These are phyloP conservation scores for Archivesica marissinica DNA, from an alignment of 1,140 invertebrate species.

Conservation along the genomic window DNA sequence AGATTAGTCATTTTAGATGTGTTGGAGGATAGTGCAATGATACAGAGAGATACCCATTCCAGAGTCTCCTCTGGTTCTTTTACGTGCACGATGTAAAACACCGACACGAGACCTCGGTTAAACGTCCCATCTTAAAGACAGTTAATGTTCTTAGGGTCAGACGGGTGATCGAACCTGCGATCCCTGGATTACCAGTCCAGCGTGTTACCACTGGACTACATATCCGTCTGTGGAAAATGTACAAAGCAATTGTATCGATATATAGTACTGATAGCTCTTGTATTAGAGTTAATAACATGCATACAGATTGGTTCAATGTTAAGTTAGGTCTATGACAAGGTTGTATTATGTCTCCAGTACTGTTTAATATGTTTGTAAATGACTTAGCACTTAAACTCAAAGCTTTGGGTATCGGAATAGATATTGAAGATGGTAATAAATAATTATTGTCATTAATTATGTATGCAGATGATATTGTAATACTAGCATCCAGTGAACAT, in stretches of 20 bases:
- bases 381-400: slow-evolving; percentile 44
- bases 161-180: no score
- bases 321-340: slow-evolving; percentile 23
- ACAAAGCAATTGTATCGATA: slow-evolving; percentile 13
- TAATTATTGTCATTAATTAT: slow-evolving; percentile 35
- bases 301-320: slow-evolving; percentile 36
- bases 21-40: no score
- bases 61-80: no score
- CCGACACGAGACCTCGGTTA: no score
- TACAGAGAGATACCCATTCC: no score
- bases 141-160: no score
- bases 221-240: no score
- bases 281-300: slow-evolving; percentile 25
- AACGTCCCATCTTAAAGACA: no score
- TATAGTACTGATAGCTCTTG: slow-evolving; percentile 25
- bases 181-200: no score
- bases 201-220: no score
- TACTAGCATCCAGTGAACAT: slow-evolving; percentile 49
- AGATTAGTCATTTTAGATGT: no score
- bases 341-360: slow-evolving; percentile 28
- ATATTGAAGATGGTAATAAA: slow-evolving; percentile 48
- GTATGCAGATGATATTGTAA: slow-evolving; percentile 51
- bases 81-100: no score
- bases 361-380: slow-evolving; percentile 49
- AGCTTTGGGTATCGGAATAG: slow-evolving; percentile 31